These are phyloP conservation scores for Paradisaea rubra DNA, from an alignment of 2,113 vertebrate species.

Conservation along the genomic window DNA sequence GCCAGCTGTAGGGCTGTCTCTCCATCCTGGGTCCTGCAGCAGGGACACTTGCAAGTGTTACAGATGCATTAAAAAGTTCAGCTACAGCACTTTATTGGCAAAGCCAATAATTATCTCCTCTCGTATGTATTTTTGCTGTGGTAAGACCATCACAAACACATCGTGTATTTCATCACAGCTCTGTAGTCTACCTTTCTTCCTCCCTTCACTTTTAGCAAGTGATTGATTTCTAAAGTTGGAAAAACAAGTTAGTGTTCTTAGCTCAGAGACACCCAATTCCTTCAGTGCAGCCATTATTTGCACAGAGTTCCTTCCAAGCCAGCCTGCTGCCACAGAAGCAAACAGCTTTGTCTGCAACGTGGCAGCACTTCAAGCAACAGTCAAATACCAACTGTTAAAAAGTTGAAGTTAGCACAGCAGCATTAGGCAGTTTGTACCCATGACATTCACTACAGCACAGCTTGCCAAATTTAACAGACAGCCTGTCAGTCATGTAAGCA, in stretches of 20 bases:
- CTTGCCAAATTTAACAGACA: neutral
- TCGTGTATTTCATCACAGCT: neutral
- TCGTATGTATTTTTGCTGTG: neutral
- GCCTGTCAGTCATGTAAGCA: neutral
- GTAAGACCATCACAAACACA: neutral
- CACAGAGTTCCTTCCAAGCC: neutral
- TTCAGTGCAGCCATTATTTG: neutral
- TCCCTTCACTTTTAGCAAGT: neutral
- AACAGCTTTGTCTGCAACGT: neutral
- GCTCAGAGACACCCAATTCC: neutral
- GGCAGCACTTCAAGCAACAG: neutral
- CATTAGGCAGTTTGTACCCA: neutral
- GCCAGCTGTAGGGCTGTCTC: conserved; percentile 93
- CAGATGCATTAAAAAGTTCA: neutral
- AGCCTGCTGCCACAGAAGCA: neutral
- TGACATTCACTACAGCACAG: neutral
- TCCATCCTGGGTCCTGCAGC: conserved; percentile 86
- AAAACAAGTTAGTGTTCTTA: neutral
- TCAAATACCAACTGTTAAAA: neutral
- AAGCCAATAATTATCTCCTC: neutral
- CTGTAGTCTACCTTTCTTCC: neutral
- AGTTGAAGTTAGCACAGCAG: neutral
- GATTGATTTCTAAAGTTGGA: neutral
- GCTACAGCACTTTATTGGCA: neutral
- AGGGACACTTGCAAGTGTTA: neutral